A percentile compares a stretch with the other conserved stretches of the same genome.
Conservation (phyloP, 1,140 invertebrate species). For the Scylla paramamosain region DNA sequence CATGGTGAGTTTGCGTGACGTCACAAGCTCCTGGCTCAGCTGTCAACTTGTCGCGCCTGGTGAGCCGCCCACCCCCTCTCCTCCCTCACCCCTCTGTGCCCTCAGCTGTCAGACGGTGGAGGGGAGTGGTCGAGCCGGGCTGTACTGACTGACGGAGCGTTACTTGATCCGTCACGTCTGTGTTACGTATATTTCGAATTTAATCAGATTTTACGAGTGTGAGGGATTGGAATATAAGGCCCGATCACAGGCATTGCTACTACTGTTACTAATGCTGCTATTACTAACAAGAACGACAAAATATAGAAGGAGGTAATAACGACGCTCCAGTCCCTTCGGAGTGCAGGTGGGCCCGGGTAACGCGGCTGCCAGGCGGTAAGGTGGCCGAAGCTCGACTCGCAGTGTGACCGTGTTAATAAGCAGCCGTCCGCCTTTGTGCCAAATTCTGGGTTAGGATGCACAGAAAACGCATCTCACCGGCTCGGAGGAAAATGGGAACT, state of each 20-base stretch:
- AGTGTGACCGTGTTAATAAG: slow-evolving; percentile 56
- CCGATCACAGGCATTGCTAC: not conserved
- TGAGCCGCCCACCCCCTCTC: not conserved
- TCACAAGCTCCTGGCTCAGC: not conserved
- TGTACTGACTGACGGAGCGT: not conserved
- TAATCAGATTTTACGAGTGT: not conserved
- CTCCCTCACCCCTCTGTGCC: not conserved
- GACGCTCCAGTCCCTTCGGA: not conserved
- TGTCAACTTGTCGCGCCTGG: slow-evolving; percentile 33
- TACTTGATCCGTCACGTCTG: not conserved
- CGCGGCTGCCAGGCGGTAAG: not conserved
- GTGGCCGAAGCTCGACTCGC: not conserved
- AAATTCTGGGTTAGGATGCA: slow-evolving; percentile 55
- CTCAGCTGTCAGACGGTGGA: not conserved
- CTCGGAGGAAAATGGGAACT: slow-evolving; percentile 64
- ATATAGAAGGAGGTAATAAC: not conserved
- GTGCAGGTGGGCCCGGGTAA: no score
- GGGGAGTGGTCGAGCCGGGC: not conserved
- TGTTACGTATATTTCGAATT: not conserved
- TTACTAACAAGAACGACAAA: not conserved
- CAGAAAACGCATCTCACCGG: slow-evolving; percentile 63
- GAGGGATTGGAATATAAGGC: not conserved
- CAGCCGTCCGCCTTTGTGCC: slow-evolving; percentile 65
- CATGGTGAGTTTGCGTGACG: slow-evolving; percentile 6
- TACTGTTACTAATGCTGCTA: not conserved